A percentile compares a stretch with the other conserved stretches of the same genome.
These are phyloP conservation scores for Hydriomena furcata DNA, from an alignment of 2,888 invertebrate species.

Conservation along the genomic window DNA sequence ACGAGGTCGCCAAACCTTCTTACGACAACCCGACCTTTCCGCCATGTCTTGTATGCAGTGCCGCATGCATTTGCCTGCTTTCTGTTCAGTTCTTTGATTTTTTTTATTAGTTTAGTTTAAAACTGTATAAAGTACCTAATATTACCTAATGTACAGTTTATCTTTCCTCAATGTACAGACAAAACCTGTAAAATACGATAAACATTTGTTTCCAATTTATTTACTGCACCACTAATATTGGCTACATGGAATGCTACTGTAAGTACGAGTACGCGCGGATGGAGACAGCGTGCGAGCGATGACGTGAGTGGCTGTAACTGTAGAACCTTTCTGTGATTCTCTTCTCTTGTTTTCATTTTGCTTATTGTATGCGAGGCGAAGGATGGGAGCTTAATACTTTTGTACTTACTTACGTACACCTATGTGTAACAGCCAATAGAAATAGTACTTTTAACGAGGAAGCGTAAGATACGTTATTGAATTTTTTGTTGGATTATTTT, in stretches of 20 bases:
- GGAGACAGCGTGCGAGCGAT: constrained; percentile 47
- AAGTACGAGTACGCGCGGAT: constrained; percentile 71
- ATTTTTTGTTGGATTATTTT: constrained; percentile 64
- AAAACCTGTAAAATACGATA: constrained; percentile 78
- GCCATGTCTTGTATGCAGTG: constrained; percentile 85
- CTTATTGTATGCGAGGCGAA: constrained; percentile 74
- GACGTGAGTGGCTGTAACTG: constrained; percentile 63
- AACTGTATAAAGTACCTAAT: constrained; percentile 78
- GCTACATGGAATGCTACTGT: constrained; percentile 87
- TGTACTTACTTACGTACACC: constrained; percentile 47
- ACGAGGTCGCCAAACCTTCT: constrained; percentile 82
- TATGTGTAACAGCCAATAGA: constrained; percentile 47
- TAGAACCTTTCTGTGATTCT: constrained; percentile 54
- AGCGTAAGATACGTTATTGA: constrained; percentile 54
- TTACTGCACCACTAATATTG: constrained; percentile 87
- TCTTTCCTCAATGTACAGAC: constrained; percentile 80
- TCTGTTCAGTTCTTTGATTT: constrained; percentile 84
- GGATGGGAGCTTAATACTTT: constrained; percentile 54
- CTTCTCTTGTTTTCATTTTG: constrained; percentile 73
- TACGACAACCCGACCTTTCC: constrained; percentile 88
- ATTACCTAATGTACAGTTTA: constrained; percentile 78
- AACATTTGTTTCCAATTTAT: constrained; percentile 86
- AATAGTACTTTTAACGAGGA: constrained; percentile 53
- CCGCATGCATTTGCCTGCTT: constrained; percentile 89
- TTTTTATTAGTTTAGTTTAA: constrained; percentile 82